Percentiles rank a stretch among this genome's conserved stretches.
Conservation (phyloP, 2,113 vertebrate species). For the Chionodraco myersi region DNA sequence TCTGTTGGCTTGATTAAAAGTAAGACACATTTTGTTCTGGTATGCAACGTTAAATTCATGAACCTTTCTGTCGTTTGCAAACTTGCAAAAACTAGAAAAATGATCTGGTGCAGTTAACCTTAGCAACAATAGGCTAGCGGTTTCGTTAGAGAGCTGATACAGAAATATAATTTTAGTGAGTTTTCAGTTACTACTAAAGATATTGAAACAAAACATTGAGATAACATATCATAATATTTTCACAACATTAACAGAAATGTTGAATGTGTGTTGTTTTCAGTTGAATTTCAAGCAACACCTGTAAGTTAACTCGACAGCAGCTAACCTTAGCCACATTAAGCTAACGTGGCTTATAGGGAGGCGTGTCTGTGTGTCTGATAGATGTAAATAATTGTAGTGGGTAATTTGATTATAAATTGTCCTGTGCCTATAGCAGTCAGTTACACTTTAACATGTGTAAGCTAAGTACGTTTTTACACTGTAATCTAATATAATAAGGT, state of each 20-base stretch:
- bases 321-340: neutral
- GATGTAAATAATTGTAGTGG: neutral
- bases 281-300: neutral
- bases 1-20: neutral
- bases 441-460: neutral
- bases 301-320: neutral
- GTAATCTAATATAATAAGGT: neutral
- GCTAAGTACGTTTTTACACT: neutral
- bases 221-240: neutral
- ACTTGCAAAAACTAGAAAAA: too few species aligned
- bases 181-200: too few species aligned
- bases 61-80: too few species aligned
- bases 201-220: too few species aligned
- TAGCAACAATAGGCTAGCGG: neutral
- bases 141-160: too few species aligned
- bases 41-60: neutral
- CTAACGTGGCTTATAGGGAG: neutral
- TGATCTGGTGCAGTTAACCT: neutral
- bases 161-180: neutral
- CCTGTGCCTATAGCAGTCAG: neutral
- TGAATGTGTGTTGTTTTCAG: too few species aligned
- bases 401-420: neutral
- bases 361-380: neutral
- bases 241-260: too few species aligned
- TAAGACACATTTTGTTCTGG: neutral